Evolutionary conservation across 2,113 vertebrate species (phyloP), one percentile per base, ranked within the genome.

Genomic region (Hirundichthys speculiger): DNA sequence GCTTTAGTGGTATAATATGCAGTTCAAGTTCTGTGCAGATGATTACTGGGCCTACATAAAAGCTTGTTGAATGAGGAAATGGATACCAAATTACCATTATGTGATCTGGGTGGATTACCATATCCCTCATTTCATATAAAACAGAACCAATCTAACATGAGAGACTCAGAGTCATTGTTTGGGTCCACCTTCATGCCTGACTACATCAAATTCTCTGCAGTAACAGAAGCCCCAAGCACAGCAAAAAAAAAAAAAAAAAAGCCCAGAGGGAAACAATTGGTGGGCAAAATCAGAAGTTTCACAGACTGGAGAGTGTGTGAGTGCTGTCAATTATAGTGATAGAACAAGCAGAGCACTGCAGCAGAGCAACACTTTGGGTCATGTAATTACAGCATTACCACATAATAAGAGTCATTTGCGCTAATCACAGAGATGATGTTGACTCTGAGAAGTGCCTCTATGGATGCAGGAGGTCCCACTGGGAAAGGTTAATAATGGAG

Each of bases 31-130:
- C 75, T 85, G 80, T 84, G 85, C 70, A 74, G 63, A 85, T 87
- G 70, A 89, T 86, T 90, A 80, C 80, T 79, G 64, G 68, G 73
- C 77, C 67, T 40, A 76, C 75, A 84, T 89, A 64, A 88, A 90
- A 91, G 79, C 73, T 69, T 77, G 69, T 60, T 64, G 62, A 78
- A 82, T 18, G 69, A 82, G 81, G 57, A 89, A 87, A 85, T 82
- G 71, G 78, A 83, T 80, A 85, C 84, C 68, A 64, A 86, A 86
- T 84, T 82, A 80, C 80, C 77, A 87, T 89, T 84, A 87, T 86
- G 82, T 70, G 83, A 90, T 90, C 78, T 86, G 73, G 75, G 80
- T 75, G 79, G 86, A 86, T 86, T 89, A 80, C 62, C 20, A 4
- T 74, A 75, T 75, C 76, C 53, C 83, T 89, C 77, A 56, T 63